Conservation (phyloP, 2,888 invertebrate genomes). For the Deilephila porcellus region DNA sequence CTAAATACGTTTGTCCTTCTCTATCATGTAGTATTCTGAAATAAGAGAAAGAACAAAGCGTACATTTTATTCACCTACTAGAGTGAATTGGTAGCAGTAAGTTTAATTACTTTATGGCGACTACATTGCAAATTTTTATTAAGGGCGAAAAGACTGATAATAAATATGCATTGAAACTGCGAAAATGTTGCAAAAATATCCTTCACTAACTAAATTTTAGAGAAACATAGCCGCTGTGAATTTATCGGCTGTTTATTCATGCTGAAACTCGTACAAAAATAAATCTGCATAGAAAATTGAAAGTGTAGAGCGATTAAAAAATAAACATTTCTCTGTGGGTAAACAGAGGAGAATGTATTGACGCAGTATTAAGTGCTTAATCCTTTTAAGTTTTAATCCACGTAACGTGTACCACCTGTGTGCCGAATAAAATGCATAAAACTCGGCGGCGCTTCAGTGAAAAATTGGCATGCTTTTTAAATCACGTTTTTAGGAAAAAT, state of each 20-base stretch:
- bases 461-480: slow-evolving; percentile 60
- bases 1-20: slow-evolving; percentile 59
- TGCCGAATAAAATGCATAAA: slow-evolving; percentile 36
- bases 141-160: slow-evolving; percentile 55
- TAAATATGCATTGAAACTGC: slow-evolving; percentile 43
- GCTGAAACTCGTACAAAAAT: slow-evolving; percentile 50
- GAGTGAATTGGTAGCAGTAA: slow-evolving; percentile 70
- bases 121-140: slow-evolving; percentile 61
- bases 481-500: slow-evolving; percentile 73
- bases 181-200: slow-evolving; percentile 46
- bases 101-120: slow-evolving; percentile 62
- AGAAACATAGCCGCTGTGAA: slow-evolving; percentile 47
- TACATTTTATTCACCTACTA: slow-evolving; percentile 52
- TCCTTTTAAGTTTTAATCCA: slow-evolving; percentile 59
- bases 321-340: slow-evolving; percentile 47
- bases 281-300: slow-evolving; percentile 56
- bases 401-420: slow-evolving; percentile 57
- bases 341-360: slow-evolving; percentile 48
- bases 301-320: slow-evolving; percentile 55
- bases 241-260: slow-evolving; percentile 52
- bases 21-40: slow-evolving; percentile 44
- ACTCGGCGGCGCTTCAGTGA: slow-evolving; percentile 37
- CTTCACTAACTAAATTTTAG: slow-evolving; percentile 39
- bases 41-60: slow-evolving; percentile 52
- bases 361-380: slow-evolving; percentile 53